A percentile compares a stretch with the other conserved stretches of the same genome.
Evolutionary conservation across 2,888 invertebrate genomes (phyloP).

Genomic region (Eupeodes luniger): DNA sequence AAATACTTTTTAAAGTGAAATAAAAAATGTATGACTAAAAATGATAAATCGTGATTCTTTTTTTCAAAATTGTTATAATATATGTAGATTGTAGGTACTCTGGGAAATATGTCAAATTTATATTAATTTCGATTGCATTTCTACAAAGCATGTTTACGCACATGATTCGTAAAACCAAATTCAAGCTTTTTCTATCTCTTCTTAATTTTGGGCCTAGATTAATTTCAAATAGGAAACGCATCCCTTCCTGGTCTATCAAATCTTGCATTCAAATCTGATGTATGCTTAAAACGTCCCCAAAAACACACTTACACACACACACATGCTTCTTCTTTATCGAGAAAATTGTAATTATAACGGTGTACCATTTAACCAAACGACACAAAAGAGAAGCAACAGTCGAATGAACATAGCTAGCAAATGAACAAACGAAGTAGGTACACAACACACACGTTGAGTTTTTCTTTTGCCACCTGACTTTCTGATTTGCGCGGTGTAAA

Average conservation of each 20-base stretch:
- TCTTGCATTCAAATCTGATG: not conserved
- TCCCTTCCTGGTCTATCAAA: not conserved
- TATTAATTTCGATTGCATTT: no score
- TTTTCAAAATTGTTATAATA: no score
- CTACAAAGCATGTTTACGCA: no score
- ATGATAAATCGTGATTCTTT: no score
- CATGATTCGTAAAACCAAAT: no score
- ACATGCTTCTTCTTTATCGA: not conserved
- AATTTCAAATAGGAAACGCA: not conserved
- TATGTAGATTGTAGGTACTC: no score
- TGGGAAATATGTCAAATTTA: no score
- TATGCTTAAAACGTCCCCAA: not conserved
- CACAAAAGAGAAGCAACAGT: constrained; percentile 73
- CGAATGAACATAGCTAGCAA: constrained; percentile 64
- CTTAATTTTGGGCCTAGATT: no score
- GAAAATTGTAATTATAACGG: constrained; percentile 68
- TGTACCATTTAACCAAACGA: constrained; percentile 73
- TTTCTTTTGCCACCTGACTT: constrained; percentile 54
- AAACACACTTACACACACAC: not conserved
- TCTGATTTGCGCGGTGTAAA: constrained; percentile 59
- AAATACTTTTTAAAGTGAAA: no score
- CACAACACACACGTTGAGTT: constrained; percentile 19
- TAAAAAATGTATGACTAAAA: no score
- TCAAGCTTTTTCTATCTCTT: no score
- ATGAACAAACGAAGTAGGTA: constrained; percentile 63